Base-by-base conservation (phyloP, 2,888 invertebrate species). In the Entomobrya proxima region DNA sequence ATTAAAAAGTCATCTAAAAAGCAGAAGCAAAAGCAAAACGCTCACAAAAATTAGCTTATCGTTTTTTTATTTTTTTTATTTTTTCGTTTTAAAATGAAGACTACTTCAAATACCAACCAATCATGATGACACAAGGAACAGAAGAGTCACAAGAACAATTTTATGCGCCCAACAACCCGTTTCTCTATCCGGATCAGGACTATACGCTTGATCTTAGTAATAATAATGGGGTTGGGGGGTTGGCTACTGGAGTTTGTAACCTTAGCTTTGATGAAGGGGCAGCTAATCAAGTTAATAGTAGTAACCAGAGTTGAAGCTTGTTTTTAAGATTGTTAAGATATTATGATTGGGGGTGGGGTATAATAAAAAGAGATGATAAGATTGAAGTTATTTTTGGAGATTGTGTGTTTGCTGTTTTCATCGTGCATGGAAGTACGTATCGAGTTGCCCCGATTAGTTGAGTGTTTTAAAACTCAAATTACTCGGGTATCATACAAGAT, bases 81-180 rank as follows among this genome's bases (percentile, higher is more conserved):
- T 67, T 79, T 79, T 32, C 15, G 11, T 50, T 50, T 27, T 13
- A 11, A 2, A 6, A 13, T 24, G n/a, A 79, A 82, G 82, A 82
- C 61, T 74, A 82, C 74, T 82, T 74, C 61, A 82, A 82, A 27
- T 88, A 87, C 69, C 88, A 85, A 32, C 80, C 85, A 15, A 85
- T 80, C 91, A 92, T 95, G 85, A 95, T 95, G 61, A 40, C 32
- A 24, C 15, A 32, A 35, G 35, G 11, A 32, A 15, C 13, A 35
- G 37, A 15, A 32, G 30, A 27, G 9, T 2, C 6, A n/a, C 3
- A 9, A 35, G 11, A 13, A 18, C n/a, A 30, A 13, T 52, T 24
- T 13, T 77, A 58, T n/a, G 77, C 96, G 24, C 96, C 96, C 92
- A 87, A 87, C 55, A 88, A 88, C 75, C 88, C 88, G 72, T 88